A percentile compares a stretch with the other conserved stretches of the same genome.
These are phyloP conservation scores for Rosalia funebris DNA, from an alignment of 2,888 invertebrate genomes.

Conservation along the genomic window DNA sequence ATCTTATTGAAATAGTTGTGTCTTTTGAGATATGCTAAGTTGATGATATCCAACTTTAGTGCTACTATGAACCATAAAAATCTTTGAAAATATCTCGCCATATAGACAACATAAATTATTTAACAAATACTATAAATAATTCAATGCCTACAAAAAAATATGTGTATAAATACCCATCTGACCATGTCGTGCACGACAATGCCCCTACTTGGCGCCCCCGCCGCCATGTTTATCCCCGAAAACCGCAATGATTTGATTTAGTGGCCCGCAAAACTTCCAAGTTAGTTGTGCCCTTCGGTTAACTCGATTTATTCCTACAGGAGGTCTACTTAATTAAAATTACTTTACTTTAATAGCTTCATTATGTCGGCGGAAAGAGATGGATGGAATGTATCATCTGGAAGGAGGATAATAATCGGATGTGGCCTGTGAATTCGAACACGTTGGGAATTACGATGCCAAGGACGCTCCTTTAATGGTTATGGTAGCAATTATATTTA, in stretches of 20 bases:
- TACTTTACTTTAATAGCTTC: constrained; percentile 34
- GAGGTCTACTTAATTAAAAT: constrained; percentile 35
- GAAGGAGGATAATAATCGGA: constrained; percentile 13
- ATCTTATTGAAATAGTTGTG: too few relatives aligned
- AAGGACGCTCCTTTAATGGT: neutral
- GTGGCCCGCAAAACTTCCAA: constrained; percentile 22
- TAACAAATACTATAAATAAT: too few relatives aligned
- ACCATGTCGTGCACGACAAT: too few relatives aligned
- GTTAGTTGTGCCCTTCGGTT: constrained; percentile 23
- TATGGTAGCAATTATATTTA: neutral
- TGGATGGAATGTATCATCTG: constrained; percentile 31
- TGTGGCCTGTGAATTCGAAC: neutral
- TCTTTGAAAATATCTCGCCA: too few relatives aligned
- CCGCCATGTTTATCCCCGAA: too few relatives aligned
- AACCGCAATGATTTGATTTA: constrained; percentile 26
- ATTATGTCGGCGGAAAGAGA: constrained; percentile 36
- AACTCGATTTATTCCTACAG: constrained; percentile 31
- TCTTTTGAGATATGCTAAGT: too few relatives aligned
- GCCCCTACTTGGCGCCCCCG: too few relatives aligned
- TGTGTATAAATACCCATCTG: too few relatives aligned
- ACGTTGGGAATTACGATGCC: neutral
- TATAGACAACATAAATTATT: too few relatives aligned
- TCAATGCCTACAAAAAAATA: too few relatives aligned
- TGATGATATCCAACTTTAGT: too few relatives aligned
- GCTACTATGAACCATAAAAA: too few relatives aligned